These are phyloP conservation scores for Spheniscus humboldti DNA, from an alignment of 2,797 vertebrate species.

Conservation along the genomic window DNA sequence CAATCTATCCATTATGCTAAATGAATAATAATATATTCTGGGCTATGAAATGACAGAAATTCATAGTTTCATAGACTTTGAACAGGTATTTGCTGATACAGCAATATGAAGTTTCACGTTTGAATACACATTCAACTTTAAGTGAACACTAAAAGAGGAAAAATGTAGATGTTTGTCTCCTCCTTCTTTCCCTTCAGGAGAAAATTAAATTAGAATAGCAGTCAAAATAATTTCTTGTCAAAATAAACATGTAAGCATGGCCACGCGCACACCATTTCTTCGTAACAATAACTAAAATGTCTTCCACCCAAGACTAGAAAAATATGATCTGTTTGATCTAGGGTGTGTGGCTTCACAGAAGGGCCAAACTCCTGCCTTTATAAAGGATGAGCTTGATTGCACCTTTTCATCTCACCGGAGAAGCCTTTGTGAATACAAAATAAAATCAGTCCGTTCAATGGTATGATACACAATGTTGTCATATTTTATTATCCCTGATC, in stretches of 20 bases:
- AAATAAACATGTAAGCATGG: background rate
- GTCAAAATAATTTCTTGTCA: background rate
- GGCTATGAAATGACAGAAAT: conserved; percentile 15
- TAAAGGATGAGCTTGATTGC: background rate
- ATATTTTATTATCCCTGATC: background rate
- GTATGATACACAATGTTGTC: background rate
- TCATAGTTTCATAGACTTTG: background rate
- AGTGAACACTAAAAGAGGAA: background rate
- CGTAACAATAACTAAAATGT: background rate
- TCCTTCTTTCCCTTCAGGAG: background rate
- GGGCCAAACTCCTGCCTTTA: background rate
- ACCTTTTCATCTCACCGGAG: background rate
- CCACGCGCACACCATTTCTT: background rate
- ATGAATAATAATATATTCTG: conserved; percentile 16
- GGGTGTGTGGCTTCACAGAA: background rate
- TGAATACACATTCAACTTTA: background rate
- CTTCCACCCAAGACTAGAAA: background rate
- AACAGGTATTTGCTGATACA: conserved; percentile 18
- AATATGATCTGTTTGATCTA: background rate
- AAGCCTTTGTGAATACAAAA: background rate
- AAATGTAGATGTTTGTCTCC: background rate
- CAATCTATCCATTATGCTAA: conserved; percentile 17
- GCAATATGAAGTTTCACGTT: background rate
- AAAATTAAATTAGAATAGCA: conserved; percentile 11
- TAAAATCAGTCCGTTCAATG: background rate